Base-by-base conservation (phyloP, 2,888 invertebrate genomes). In the Eupithecia dodoneata region DNA sequence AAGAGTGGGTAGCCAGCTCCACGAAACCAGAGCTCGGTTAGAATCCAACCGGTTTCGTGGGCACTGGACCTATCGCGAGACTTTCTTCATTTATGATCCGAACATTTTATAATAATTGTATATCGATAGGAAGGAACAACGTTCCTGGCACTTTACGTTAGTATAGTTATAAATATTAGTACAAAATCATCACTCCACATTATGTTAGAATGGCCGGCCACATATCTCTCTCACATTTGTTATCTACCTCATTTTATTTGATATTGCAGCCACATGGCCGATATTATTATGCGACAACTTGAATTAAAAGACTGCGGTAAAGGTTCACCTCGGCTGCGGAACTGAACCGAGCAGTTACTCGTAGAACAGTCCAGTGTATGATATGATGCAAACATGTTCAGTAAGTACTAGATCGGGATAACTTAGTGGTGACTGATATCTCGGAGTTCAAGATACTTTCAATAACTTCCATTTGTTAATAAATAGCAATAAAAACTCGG, bases 131-230 rank as follows among this genome's bases (percentile, higher is more conserved):
- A 75, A 75, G 72, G 77, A 75, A 73, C 75, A 45, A 59, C 45
- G 71, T 76, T 72, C 75, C 70, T 41, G 72, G 63, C 65, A 72
- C 74, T 73, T 30, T 66, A 71, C 59, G 59, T 65, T 72, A 72
- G 47, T 45, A 66, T 74, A 52, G 52, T 70, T 77, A 67, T 76
- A 73, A 67, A 76, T 72, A 78, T 79, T 77, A 79, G 79, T 74
- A 80, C 69, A 75, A 77, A 76, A 76, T 70, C 66, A 76, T 45
- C 77, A 75, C 73, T 76, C 71, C 76, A 73, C 63, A 66, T 55
- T 3, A n/a, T n/a, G 55, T 74, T 66, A 47, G 44, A 70, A 72
- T 52, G 18, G 71, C 47, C 78, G 75, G 47, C 55, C 47, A 66
- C 71, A 44, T 30, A 18, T 44, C 42, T 72, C 63, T 45, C 44